A percentile compares a stretch with the other conserved stretches of the same genome.
phyloP scores from a whole-genome alignment of 2,888 invertebrate species.

The Cheilosia vulpina region DNA sequence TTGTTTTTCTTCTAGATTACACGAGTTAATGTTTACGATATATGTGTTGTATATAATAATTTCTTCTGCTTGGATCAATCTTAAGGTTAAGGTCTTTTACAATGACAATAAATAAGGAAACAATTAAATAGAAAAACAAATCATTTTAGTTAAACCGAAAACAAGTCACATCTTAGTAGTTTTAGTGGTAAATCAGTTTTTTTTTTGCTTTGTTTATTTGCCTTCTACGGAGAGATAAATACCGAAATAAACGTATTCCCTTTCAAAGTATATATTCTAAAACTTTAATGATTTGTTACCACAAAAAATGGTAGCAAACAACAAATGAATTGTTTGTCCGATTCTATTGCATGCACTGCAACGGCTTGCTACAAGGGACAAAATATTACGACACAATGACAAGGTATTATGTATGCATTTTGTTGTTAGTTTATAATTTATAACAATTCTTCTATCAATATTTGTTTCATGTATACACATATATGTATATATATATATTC shows the following conservation, averaged over 20 bases:
- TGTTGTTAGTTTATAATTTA: constrained; percentile 56
- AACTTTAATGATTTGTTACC: constrained; percentile 55
- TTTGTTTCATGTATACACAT: constrained; percentile 49
- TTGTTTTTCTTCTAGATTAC: constrained; percentile 62
- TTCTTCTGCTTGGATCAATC: constrained; percentile 45
- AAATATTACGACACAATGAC: constrained; percentile 59
- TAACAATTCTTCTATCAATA: constrained; percentile 64
- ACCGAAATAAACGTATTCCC: constrained; percentile 20
- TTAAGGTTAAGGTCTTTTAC: constrained; percentile 52
- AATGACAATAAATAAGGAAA: constrained; percentile 20
- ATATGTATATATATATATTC: constrained; percentile 63
- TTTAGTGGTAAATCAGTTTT: constrained; percentile 56
- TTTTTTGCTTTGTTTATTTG: constrained; percentile 31
- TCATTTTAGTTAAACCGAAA: not conserved
- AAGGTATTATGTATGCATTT: constrained; percentile 46
- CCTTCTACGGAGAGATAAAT: constrained; percentile 30
- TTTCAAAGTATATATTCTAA: constrained; percentile 24
- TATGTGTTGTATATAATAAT: constrained; percentile 59
- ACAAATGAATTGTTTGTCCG: constrained; percentile 27
- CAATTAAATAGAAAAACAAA: no score
- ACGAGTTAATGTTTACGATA: constrained; percentile 73
- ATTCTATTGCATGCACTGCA: constrained; percentile 55
- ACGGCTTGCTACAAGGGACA: constrained; percentile 44
- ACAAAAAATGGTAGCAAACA: constrained; percentile 62
- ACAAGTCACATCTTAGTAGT: constrained; percentile 42